Base-by-base conservation (phyloP, 1,140 invertebrate genomes). In the Drosophila littoralis region DNA sequence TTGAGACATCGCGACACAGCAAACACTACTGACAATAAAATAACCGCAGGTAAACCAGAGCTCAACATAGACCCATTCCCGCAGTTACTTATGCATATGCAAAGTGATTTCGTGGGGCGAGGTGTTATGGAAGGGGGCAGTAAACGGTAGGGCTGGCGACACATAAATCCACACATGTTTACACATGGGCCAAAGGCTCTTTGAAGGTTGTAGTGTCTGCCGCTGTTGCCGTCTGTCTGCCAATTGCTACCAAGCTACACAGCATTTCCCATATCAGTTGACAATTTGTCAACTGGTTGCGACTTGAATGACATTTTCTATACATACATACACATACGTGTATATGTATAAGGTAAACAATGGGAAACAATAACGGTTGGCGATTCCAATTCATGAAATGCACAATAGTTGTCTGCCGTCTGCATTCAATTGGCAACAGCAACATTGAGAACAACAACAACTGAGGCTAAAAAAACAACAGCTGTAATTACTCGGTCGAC, bases 291-390 rank as follows among this genome's bases (percentile, higher is more conserved):
- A 88, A 84, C 76, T 64, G 65, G 51, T 80, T 70, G 77, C 80
- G 83, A 88, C 84, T 89, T 82, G 82, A 88, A 89, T 88, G 83
- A 83, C 83, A 89, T 83, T 88, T 82, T 82, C 83, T 67, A 77
- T 75, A 50, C 12, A 3, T 50, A 12, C 9, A 12, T 40, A 10
- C 10, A 7, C 12, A 10, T 38, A 9, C 10, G 36, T 38, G 36
- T 4, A 10, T 38, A 10, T 38, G 36, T 10, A 40, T 40, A 61
- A 51, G 13, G 8, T 28, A 72, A 86, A 88, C 84, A 88, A 88
- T 82, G 75, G 79, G 40, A 32, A 67, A 42, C 40, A 64, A 77
- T 63, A 63, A 43, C 48, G 35, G 46, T 48, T 61, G 46, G 32
- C 57, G 68, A 60, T 77, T 89, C 65, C 80, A 80, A 88, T 88